Base-by-base conservation (phyloP, 35 echinoderm and acorn worm genomes). In the Ophioderma brevispina region DNA sequence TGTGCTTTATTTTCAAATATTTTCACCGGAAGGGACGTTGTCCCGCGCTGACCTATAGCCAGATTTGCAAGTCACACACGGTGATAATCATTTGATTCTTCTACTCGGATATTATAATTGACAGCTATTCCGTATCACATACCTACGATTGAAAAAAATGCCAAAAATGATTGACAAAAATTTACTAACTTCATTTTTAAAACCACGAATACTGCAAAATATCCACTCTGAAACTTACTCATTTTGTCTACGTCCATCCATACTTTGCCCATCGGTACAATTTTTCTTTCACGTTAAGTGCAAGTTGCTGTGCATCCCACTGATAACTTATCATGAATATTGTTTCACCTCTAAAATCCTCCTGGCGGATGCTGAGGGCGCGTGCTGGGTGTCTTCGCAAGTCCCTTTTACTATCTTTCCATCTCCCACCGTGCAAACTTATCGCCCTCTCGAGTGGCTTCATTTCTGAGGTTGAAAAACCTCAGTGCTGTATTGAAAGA, bases 311-410 rank as follows among this genome's bases (percentile, higher is more conserved):
- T 0, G 63, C 40, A 31, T 49, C 82, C 81, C 82, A 85, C 78
- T 92, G 90, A 33, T 92, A 92, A 50, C 90, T 92, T 37, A 92
- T 92, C 90, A 92, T 92, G n/a, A n/a, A n/a, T n/a, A n/a, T n/a
- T 0, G 86, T 43, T 31, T 92, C 82, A 32, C 34, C 41, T 14
- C 80, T 38, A 14, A 17, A n/a, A 36, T 37, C 5, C 41, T 4
- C 59, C 5, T 70, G 15, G 59, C n/a, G 59, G 59, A 52, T 11
- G 59, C 10, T 70, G 59, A 25, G 10, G 10, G 10, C 28, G 59
- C 10, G n/a, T 25, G n/a, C 23, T 70, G 59, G 59, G 59, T 70
- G 28, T 8, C 10, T 18, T 18, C 59, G 59, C 2, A 70, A 25
- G 15, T 70, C 59, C n/a, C n/a, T 30, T 8, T 70, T 25, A 25